These are phyloP conservation scores for Phrixothrix hirtus DNA, from an alignment of 2,888 invertebrate species.

Conservation along the genomic window DNA sequence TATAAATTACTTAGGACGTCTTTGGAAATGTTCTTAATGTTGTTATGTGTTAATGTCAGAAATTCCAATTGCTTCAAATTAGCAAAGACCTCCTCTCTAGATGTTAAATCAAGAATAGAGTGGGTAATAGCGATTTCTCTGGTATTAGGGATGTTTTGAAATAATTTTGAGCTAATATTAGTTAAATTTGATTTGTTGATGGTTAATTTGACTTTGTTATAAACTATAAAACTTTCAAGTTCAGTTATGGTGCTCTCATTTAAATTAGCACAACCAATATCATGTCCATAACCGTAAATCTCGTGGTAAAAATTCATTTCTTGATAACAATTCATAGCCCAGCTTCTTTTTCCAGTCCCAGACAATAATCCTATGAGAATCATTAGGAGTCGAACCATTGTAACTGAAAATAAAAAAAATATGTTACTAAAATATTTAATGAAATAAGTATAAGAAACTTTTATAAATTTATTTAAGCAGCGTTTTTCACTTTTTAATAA, in stretches of 20 bases:
- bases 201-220: conserved; percentile 46
- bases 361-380: not conserved
- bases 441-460: no score
- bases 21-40: conserved; percentile 10
- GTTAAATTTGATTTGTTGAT: conserved; percentile 45
- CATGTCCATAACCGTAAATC: conserved; percentile 48
- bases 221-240: conserved; percentile 44
- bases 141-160: conserved; percentile 44
- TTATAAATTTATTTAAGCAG: no score
- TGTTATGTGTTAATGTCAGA: conserved; percentile 10
- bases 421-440: no score
- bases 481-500: no score
- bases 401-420: no score
- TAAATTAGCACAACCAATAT: conserved; percentile 45
- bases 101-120: conserved; percentile 16
- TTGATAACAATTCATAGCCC: conserved; percentile 43
- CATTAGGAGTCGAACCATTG: no score
- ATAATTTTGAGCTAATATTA: conserved; percentile 37
- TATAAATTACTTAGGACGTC: conserved; percentile 1
- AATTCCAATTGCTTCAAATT: conserved; percentile 6
- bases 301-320: conserved; percentile 46
- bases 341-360: not conserved
- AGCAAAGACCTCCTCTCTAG: not conserved
- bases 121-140: conserved; percentile 43
- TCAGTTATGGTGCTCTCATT: conserved; percentile 36